Conservation (phyloP, 2,888 invertebrate genomes). For the Brachylomia viminalis region DNA sequence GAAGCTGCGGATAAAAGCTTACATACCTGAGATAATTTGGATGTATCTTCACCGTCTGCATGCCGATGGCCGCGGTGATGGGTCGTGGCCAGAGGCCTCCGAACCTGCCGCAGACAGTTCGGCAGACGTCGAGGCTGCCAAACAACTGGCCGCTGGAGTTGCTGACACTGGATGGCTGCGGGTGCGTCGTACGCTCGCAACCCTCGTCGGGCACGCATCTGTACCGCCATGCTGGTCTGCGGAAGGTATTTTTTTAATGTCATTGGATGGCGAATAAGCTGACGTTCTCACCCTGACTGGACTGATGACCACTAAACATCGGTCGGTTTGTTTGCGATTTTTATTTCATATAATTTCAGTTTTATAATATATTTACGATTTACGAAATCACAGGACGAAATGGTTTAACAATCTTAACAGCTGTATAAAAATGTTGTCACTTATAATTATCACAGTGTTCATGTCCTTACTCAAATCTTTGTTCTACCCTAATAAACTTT, state of each 20-base stretch:
- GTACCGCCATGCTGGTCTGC: constrained; percentile 86
- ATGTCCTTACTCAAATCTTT: neutral
- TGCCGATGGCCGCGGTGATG: constrained; percentile 85
- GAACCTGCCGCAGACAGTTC: constrained; percentile 92
- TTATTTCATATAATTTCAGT: too few species aligned
- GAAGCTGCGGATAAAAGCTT: neutral
- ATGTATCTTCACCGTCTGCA: constrained; percentile 89
- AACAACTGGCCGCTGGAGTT: constrained; percentile 73
- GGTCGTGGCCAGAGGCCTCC: constrained; percentile 94
- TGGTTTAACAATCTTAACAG: neutral
- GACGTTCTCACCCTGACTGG: neutral
- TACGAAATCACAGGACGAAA: neutral
- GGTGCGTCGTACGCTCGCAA: constrained; percentile 84
- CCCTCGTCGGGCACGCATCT: constrained; percentile 81
- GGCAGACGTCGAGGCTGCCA: constrained; percentile 91
- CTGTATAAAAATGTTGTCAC: neutral
- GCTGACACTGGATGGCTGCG: constrained; percentile 73
- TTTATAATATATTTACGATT: too few species aligned
- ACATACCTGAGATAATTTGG: constrained; percentile 88
- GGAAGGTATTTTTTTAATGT: neutral
- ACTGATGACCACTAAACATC: neutral
- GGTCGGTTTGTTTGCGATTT: too few species aligned
- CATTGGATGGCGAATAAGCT: neutral
- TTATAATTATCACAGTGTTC: neutral
- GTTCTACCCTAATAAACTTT: too few species aligned